A percentile compares a stretch with the other conserved stretches of the same genome.
phyloP scores from a whole-genome alignment of 2,888 invertebrate species.

The Megastigmus dorsalis region DNA sequence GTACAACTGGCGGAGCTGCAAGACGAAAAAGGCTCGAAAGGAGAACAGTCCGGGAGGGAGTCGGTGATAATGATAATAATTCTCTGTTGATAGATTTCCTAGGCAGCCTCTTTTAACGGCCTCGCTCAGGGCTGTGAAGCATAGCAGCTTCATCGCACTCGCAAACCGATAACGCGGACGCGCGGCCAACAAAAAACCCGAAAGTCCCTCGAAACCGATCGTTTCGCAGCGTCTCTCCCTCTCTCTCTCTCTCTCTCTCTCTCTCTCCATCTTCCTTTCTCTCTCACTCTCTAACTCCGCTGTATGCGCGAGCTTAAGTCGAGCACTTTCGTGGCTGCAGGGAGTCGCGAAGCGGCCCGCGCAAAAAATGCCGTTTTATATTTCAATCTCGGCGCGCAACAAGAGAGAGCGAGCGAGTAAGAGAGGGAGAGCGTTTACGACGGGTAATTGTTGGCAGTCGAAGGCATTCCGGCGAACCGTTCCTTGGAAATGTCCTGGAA shows the following conservation, averaged over 20 bases:
- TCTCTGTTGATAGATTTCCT: constrained; percentile 57
- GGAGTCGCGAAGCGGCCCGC: background rate
- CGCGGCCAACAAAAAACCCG: constrained; percentile 26
- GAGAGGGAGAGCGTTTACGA: constrained; percentile 65
- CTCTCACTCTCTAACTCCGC: too few species aligned
- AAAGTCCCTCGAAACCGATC: constrained; percentile 49
- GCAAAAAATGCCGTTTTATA: constrained; percentile 64
- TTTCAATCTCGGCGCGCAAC: constrained; percentile 66
- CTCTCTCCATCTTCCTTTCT: background rate
- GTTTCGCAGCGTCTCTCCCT: constrained; percentile 32
- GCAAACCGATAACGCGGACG: constrained; percentile 16
- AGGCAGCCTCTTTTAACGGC: constrained; percentile 58
- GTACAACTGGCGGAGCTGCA: too few species aligned
- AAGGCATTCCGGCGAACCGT: constrained; percentile 60
- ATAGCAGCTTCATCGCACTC: constrained; percentile 42
- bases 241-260: constrained; percentile 3
- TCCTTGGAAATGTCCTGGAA: constrained; percentile 65
- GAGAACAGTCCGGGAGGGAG: constrained; percentile 12
- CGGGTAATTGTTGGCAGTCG: constrained; percentile 69
- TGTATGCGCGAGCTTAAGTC: too few species aligned
- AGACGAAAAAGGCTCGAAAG: constrained; percentile 19
- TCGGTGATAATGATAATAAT: constrained; percentile 56
- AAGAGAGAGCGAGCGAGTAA: constrained; percentile 6
- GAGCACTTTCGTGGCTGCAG: background rate
- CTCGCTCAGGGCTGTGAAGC: constrained; percentile 35